Base-by-base conservation (phyloP, 2,797 vertebrate genomes). In the Melanotaenia pygmaea region DNA sequence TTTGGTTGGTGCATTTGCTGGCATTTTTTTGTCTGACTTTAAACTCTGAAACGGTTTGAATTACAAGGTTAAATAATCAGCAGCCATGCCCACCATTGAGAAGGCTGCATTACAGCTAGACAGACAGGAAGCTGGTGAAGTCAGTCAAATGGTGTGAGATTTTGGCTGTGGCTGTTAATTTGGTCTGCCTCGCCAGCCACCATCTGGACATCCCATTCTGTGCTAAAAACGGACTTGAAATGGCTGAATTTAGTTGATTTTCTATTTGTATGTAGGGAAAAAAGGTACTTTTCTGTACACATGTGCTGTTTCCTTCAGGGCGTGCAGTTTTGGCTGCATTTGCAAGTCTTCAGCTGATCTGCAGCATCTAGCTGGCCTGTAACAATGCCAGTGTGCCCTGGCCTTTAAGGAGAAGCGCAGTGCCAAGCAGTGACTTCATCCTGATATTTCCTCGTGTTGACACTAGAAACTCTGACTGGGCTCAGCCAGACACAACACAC, bases 381-480 rank as follows among this genome's bases (percentile, higher is more conserved):
- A 83, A 63, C 82, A 77, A 64, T 77, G 81, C 72, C 43, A 8
- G 59, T 28, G 22, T 57, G 59, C 62, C 51, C 70, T 47, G 70
- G 74, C 74, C 66, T 84, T 76, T 79, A 81, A 87, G 69, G 57
- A 76, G 70, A 66, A 58, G 45, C 51, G 45, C 65, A 40, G 61
- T 79, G 86, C 83, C 84, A 90, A 85, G 64, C 26, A 65, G 63
- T 87, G 91, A 86, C 84, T 90, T 90, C 74, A 90, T 77, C 61
- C 74, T 85, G 90, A 90, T 85, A 83, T 89, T 91, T 90, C 72
- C 76, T 64, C 51, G 61, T 88, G 84, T 90, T 90, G 86, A 90
- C 83, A 87, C 73, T 73, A 77, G 82, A 90, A 80, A 80, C 82
- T 72, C 37, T 56, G 40, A 40, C 76, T 45, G 64, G 71, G 59